Evolutionary conservation across 2,888 invertebrate genomes (phyloP).

Genomic region (Xylota segnis): DNA sequence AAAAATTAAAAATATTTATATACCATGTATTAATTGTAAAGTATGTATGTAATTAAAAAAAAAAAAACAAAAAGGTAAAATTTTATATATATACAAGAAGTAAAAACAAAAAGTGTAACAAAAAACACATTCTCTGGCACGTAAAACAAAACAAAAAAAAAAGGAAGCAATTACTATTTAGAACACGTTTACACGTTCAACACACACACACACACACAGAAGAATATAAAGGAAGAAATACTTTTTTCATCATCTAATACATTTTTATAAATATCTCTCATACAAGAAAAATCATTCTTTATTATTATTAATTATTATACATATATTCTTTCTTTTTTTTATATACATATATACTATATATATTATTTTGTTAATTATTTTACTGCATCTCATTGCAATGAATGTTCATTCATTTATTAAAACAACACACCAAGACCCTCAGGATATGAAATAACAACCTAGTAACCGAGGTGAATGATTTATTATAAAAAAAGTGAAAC

Average conservation of each 20-base stretch:
- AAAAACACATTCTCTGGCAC: constrained; percentile 55
- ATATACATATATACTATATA: neutral
- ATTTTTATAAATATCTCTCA: constrained; percentile 70
- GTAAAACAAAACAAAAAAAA: constrained; percentile 38
- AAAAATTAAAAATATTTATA: constrained; percentile 62
- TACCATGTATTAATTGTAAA: constrained; percentile 74
- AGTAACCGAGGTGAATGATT: constrained; percentile 42
- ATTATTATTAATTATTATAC: constrained; percentile 9
- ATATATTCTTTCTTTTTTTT: constrained; percentile 23
- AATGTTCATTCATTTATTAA: constrained; percentile 62
- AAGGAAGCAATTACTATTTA: constrained; percentile 47
- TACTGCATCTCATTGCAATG: constrained; percentile 47
- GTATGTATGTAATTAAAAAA: constrained; percentile 65
- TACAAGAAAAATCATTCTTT: constrained; percentile 31
- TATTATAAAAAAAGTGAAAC: neutral
- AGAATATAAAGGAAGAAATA: constrained; percentile 1
- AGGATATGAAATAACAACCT: constrained; percentile 21
- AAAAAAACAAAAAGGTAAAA: constrained; percentile 35
- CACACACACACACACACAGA: constrained; percentile 35
- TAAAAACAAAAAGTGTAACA: constrained; percentile 23
- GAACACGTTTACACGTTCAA: constrained; percentile 59
- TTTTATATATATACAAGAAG: constrained; percentile 53
- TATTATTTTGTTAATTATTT: constrained; percentile 19
- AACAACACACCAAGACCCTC: constrained; percentile 42
- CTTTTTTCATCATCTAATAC: constrained; percentile 54